phyloP scores from a whole-genome alignment of 2,888 invertebrate species.

The Morpho helenor region DNA sequence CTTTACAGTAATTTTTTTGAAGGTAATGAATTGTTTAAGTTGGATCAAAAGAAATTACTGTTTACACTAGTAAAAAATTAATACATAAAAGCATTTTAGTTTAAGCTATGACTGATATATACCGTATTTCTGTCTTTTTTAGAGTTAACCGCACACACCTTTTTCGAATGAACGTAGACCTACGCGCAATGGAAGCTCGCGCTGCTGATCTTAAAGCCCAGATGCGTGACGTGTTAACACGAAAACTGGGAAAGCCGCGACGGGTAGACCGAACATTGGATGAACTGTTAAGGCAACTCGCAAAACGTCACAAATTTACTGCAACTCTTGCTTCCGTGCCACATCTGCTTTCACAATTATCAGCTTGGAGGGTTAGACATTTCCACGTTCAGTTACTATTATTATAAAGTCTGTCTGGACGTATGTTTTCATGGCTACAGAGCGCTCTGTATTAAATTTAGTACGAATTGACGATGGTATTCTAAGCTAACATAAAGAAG shows the following conservation, averaged over 20 bases:
- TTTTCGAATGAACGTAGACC: slow-evolving; percentile 84
- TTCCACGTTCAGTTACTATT: too few relatives aligned
- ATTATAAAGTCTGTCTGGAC: too few relatives aligned
- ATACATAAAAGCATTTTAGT: too few relatives aligned
- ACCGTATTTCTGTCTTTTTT: slow-evolving; percentile 7
- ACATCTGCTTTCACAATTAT: slow-evolving; percentile 49
- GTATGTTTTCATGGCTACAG: too few relatives aligned
- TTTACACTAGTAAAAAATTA: too few relatives aligned
- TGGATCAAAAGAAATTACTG: too few relatives aligned
- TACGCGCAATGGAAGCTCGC: slow-evolving; percentile 81
- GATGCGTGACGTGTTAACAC: slow-evolving; percentile 62
- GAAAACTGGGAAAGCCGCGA: slow-evolving; percentile 62
- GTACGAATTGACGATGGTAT: too few relatives aligned
- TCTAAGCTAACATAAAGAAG: too few relatives aligned
- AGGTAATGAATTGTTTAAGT: too few relatives aligned
- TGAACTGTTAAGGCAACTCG: slow-evolving; percentile 60
- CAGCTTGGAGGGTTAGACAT: slow-evolving; percentile 52
- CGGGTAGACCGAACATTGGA: slow-evolving; percentile 63
- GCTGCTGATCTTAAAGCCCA: slow-evolving; percentile 77
- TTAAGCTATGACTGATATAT: too few relatives aligned
- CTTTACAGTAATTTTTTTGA: too few relatives aligned
- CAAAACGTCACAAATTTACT: slow-evolving; percentile 62
- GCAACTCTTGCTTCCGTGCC: slow-evolving; percentile 46
- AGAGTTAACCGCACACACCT: slow-evolving; percentile 84
- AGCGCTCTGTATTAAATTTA: too few relatives aligned